Percentiles rank a stretch among this genome's conserved stretches.
These are phyloP conservation scores for Bovichtus diacanthus DNA, from an alignment of 2,797 vertebrate species.

Conservation along the genomic window DNA sequence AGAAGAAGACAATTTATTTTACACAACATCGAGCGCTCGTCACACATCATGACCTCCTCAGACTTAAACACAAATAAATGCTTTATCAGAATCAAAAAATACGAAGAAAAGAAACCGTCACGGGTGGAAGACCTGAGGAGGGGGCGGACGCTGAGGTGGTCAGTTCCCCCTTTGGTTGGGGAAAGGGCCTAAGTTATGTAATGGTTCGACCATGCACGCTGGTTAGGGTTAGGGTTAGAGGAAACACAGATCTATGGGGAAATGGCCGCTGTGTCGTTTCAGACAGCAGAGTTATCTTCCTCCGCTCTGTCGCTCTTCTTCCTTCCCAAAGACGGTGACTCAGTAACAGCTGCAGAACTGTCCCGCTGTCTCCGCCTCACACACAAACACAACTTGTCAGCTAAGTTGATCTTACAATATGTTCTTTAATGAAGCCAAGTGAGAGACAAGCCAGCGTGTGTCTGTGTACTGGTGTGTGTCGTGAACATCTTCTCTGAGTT, in stretches of 20 bases:
- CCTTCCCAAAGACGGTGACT: slow-evolving; percentile 28
- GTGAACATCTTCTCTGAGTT: slow-evolving; percentile 47
- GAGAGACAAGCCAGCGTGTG: slow-evolving; percentile 46
- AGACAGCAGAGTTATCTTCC: slow-evolving; percentile 21
- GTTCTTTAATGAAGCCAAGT: slow-evolving; percentile 67
- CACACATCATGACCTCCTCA: neutral
- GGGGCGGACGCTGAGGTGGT: neutral
- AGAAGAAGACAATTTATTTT: neutral
- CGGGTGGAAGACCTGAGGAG: no score
- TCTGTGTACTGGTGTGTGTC: slow-evolving; percentile 38
- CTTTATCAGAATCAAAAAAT: neutral
- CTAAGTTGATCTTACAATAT: slow-evolving; percentile 56
- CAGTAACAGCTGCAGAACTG: slow-evolving; percentile 45
- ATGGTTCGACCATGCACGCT: neutral
- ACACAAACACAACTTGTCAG: slow-evolving; percentile 37
- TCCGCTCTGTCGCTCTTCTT: slow-evolving; percentile 27
- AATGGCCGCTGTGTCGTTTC: slow-evolving; percentile 15
- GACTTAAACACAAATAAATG: neutral
- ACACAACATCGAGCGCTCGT: neutral
- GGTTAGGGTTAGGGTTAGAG: neutral
- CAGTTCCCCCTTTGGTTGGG: neutral
- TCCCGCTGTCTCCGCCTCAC: slow-evolving; percentile 38
- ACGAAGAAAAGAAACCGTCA: neutral
- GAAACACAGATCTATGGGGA: neutral
- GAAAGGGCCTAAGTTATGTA: neutral